Percentiles rank a stretch among this genome's conserved stretches.
phyloP scores from a whole-genome alignment of 2,797 vertebrate genomes.

The Peromyscus attwateri region DNA sequence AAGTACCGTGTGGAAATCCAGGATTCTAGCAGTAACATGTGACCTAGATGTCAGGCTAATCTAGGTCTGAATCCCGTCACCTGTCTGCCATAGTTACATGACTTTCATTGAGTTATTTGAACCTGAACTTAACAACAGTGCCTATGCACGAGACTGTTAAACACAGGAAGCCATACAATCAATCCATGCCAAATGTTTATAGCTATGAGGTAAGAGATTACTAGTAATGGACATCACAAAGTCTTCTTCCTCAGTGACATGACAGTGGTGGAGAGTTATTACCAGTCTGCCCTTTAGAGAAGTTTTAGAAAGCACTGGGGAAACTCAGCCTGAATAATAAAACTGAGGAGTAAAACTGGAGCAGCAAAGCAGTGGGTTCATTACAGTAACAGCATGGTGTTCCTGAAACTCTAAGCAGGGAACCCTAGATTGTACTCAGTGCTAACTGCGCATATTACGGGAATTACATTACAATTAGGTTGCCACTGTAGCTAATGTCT shows the following conservation, averaged over 20 bases:
- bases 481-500: constrained; percentile 79
- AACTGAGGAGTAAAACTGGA: constrained; percentile 68
- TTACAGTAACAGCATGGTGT: constrained; percentile 81
- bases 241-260: background rate
- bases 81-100: background rate
- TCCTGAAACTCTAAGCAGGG: constrained; percentile 77
- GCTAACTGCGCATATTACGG: constrained; percentile 72
- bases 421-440: constrained; percentile 71
- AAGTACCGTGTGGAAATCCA: background rate
- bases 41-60: background rate
- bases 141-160: background rate
- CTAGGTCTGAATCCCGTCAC: background rate
- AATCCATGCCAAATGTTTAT: background rate
- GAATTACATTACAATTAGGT: constrained; percentile 83
- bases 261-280: background rate
- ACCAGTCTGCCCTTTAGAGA: constrained; percentile 31
- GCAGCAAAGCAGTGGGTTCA: constrained; percentile 70
- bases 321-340: constrained; percentile 65
- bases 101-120: constrained; percentile 17
- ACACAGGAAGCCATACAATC: background rate
- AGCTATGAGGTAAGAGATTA: background rate
- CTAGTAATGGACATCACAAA: background rate
- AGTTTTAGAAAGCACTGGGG: constrained; percentile 60
- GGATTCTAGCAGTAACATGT: background rate
- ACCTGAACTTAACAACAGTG: background rate